Percentiles rank a stretch among this genome's conserved stretches.
Evolutionary conservation across 2,888 invertebrate genomes (phyloP).

Genomic region (Ectemnius continuus): DNA sequence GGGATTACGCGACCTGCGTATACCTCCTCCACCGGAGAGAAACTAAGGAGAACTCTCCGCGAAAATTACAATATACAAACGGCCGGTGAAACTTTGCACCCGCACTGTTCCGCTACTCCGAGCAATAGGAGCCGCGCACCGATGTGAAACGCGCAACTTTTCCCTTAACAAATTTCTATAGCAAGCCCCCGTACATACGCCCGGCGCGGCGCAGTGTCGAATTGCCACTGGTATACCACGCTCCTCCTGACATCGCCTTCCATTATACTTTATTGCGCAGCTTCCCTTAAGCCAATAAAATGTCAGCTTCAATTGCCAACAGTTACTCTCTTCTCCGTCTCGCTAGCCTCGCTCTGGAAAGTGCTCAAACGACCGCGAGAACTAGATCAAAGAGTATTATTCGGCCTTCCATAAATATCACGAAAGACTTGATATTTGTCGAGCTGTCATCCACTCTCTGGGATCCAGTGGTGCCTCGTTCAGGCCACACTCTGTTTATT

Average conservation of each 20-base stretch:
- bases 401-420: slow-evolving; percentile 25
- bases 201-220: too few species aligned
- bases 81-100: slow-evolving; percentile 30
- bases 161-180: slow-evolving; percentile 1
- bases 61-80: slow-evolving; percentile 15
- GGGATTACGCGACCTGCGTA: slow-evolving; percentile 3
- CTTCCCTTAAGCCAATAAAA: too few species aligned
- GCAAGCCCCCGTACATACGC: too few species aligned
- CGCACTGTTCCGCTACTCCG: neutral
- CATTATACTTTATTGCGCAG: too few species aligned
- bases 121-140: slow-evolving; percentile 19
- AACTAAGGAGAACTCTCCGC: slow-evolving; percentile 1
- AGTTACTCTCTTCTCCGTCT: too few species aligned
- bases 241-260: too few species aligned
- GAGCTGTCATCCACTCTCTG: slow-evolving; percentile 37
- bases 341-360: too few species aligned
- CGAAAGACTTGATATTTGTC: slow-evolving; percentile 50
- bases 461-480: neutral
- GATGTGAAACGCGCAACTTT: slow-evolving; percentile 25
- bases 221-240: too few species aligned
- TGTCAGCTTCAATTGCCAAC: too few species aligned
- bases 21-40: neutral
- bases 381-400: too few species aligned
- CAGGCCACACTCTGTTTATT: too few species aligned
- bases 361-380: too few species aligned